Conservation (phyloP, 2,113 vertebrate species). For the Xyliphius kryptos region DNA sequence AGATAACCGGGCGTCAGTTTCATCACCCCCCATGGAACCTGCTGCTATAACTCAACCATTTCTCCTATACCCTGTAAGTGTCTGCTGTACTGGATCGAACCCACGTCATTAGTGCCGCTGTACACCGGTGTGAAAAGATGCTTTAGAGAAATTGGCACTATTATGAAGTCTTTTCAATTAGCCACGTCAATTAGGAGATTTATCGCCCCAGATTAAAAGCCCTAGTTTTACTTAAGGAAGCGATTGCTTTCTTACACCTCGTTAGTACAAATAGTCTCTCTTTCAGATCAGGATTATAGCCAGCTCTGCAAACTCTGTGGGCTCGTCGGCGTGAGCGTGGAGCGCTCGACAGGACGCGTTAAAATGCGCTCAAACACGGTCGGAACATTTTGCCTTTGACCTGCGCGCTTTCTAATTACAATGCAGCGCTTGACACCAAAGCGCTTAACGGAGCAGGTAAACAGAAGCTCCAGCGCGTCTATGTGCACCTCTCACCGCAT, state of each 20-base stretch:
- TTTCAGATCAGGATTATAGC: conserved; percentile 65
- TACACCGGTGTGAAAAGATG: not conserved
- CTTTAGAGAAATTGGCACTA: not conserved
- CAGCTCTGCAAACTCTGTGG: conserved; percentile 67
- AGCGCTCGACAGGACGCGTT: conserved; percentile 56
- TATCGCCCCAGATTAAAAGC: conserved; percentile 47
- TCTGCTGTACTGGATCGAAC: not conserved
- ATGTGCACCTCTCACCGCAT: conserved; percentile 15
- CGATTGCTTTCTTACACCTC: conserved; percentile 53
- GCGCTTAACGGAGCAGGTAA: conserved; percentile 67
- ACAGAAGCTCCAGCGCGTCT: conserved; percentile 52
- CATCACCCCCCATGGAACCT: conserved; percentile 35
- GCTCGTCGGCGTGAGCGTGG: conserved; percentile 59
- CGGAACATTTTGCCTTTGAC: conserved; percentile 67
- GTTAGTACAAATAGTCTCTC: conserved; percentile 48
- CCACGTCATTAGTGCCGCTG: not conserved
- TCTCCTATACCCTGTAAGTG: too few relatives aligned
- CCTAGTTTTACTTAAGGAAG: conserved; percentile 52
- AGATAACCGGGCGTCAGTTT: conserved; percentile 51
- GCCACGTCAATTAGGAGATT: conserved; percentile 45
- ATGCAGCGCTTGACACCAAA: conserved; percentile 57
- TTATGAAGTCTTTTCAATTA: conserved; percentile 16
- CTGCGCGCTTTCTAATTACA: conserved; percentile 52
- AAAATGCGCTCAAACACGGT: conserved; percentile 61
- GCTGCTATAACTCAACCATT: too few relatives aligned